Evolutionary conservation across 2,797 vertebrate species (phyloP).

Genomic region (Taeniopygia guttata): DNA sequence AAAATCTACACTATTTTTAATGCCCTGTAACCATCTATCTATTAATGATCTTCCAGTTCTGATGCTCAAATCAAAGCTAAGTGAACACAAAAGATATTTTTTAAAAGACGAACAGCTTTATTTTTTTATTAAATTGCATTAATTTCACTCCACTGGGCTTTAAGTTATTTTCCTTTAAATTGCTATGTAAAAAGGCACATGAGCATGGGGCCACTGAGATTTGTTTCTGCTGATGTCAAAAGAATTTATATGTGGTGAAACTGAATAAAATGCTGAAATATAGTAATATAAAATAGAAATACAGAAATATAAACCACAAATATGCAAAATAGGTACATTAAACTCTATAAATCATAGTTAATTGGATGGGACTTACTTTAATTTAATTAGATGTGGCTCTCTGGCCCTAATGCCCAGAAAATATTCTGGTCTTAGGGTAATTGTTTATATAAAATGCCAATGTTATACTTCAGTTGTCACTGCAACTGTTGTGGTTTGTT

Average conservation of each 20-base stretch:
- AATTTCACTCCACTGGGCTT: background rate
- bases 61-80: background rate
- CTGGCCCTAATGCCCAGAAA: background rate
- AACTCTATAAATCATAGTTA: background rate
- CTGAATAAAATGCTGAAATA: background rate
- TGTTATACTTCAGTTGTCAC: background rate
- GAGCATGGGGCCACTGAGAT: background rate
- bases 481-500: background rate
- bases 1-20: background rate
- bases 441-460: background rate
- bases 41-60: background rate
- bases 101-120: background rate
- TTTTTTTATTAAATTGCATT: background rate
- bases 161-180: conserved; percentile 15
- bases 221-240: conserved; percentile 22
- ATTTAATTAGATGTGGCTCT: conserved; percentile 3
- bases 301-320: background rate
- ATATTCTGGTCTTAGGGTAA: background rate
- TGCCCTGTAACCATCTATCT: background rate
- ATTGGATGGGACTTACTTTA: background rate
- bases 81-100: background rate
- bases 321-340: background rate
- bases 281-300: background rate
- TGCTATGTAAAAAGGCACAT: background rate
- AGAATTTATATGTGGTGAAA: background rate